These are phyloP conservation scores for Anisognathus igniventris DNA, from an alignment of 2,797 vertebrate genomes.

Conservation along the genomic window DNA sequence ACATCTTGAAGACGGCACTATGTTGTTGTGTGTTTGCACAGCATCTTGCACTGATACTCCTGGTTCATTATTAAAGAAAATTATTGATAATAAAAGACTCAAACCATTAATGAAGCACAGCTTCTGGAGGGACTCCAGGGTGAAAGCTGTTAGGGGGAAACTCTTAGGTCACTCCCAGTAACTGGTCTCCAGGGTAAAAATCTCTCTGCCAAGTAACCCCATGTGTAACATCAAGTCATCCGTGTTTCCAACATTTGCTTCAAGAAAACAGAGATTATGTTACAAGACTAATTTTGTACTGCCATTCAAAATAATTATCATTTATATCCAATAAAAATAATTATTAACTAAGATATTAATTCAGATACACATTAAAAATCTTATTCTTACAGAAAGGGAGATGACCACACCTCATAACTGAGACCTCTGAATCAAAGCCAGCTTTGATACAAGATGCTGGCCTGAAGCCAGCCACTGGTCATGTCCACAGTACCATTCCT, in stretches of 20 bases:
- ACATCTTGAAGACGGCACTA: not conserved
- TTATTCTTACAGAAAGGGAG: not conserved
- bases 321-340: not conserved
- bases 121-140: not conserved
- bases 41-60: not conserved
- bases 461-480: not conserved
- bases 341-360: not conserved
- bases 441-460: not conserved
- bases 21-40: not conserved
- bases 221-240: not conserved
- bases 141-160: not conserved
- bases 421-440: not conserved
- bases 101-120: not conserved
- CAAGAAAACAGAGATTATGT: not conserved
- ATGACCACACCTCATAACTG: not conserved
- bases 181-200: not conserved
- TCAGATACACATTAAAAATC: not conserved
- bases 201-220: not conserved
- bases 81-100: not conserved
- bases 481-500: not conserved
- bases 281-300: not conserved
- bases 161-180: not conserved
- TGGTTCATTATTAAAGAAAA: not conserved
- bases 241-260: not conserved
- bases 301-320: not conserved